Conservation (phyloP, 35 echinoderm and acorn worm genomes). For the Hemicentrotus pulcherrimus region DNA sequence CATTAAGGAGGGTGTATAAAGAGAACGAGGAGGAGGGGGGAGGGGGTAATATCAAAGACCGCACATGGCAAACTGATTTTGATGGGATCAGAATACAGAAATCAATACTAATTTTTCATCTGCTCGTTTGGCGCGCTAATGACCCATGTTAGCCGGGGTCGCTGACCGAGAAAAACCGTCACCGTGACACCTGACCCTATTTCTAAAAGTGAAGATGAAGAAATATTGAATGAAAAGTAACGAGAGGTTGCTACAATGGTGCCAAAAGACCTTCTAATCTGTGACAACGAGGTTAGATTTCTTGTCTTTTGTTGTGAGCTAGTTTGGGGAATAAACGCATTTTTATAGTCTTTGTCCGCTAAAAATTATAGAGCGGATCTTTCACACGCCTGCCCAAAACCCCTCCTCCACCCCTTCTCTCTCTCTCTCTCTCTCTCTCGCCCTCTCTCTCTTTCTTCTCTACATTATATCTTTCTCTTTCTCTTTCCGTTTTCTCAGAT, state of each 20-base stretch:
- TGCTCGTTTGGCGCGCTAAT: slow-evolving; percentile 1
- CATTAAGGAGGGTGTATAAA: background rate
- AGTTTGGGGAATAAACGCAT: too few relatives aligned
- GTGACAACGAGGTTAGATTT: background rate
- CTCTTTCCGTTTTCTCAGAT: too few relatives aligned
- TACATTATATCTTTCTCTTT: too few relatives aligned
- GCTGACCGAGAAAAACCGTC: background rate
- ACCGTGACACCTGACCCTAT: background rate
- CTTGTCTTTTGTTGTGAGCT: background rate
- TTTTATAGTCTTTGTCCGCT: too few relatives aligned
- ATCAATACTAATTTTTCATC: slow-evolving; percentile 14
- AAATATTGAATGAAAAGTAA: background rate
- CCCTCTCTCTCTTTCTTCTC: too few relatives aligned
- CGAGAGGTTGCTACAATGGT: background rate
- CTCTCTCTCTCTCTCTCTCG: too few relatives aligned
- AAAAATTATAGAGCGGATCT: too few relatives aligned
- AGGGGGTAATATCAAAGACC: background rate
- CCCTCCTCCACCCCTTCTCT: background rate
- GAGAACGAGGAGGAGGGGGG: background rate
- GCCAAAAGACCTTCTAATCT: background rate
- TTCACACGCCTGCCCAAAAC: too few relatives aligned
- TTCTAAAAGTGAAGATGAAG: background rate
- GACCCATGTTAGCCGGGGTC: background rate
- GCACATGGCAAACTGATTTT: background rate
- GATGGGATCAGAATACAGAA: background rate